phyloP scores from a whole-genome alignment of 2,888 invertebrate genomes.

The Didymodactylos carnosus region DNA sequence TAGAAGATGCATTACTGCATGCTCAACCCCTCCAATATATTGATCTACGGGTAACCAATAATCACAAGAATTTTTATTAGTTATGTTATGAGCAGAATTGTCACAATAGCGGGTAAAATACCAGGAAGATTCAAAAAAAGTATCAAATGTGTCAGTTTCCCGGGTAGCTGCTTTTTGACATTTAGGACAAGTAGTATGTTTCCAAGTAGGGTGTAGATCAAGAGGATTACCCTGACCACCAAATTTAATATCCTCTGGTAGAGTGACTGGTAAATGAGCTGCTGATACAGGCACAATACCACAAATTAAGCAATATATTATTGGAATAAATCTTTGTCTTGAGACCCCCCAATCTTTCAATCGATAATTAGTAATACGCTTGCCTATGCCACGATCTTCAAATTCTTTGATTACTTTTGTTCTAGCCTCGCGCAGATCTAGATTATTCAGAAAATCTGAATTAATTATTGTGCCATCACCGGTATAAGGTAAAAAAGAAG shows the following conservation, averaged over 20 bases:
- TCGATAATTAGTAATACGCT: not conserved
- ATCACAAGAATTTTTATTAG: not conserved
- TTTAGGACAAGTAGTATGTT: not conserved
- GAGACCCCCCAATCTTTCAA: constrained; percentile 84
- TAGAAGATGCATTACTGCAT: constrained; percentile 13
- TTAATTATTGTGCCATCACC: not conserved
- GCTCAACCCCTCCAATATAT: constrained; percentile 13
- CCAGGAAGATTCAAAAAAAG: constrained; percentile 5
- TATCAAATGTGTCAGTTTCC: constrained; percentile 3
- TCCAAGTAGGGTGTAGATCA: not conserved
- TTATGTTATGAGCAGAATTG: not conserved
- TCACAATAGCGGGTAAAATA: constrained; percentile 4
- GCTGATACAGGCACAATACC: constrained; percentile 22
- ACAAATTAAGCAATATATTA: constrained; percentile 62
- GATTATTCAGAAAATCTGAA: not conserved
- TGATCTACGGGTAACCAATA: constrained; percentile 11
- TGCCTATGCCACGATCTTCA: not conserved
- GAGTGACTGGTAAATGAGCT: constrained; percentile 7
- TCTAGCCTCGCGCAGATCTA: not conserved
- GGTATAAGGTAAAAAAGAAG: not conserved
- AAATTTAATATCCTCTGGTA: constrained; percentile 2
- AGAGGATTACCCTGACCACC: not conserved
- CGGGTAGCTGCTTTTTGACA: not conserved
- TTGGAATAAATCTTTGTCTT: constrained; percentile 81
- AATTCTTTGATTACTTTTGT: not conserved